Evolutionary conservation across 2,797 vertebrate species (phyloP).

Genomic region (Silurus lanzhouensis): DNA sequence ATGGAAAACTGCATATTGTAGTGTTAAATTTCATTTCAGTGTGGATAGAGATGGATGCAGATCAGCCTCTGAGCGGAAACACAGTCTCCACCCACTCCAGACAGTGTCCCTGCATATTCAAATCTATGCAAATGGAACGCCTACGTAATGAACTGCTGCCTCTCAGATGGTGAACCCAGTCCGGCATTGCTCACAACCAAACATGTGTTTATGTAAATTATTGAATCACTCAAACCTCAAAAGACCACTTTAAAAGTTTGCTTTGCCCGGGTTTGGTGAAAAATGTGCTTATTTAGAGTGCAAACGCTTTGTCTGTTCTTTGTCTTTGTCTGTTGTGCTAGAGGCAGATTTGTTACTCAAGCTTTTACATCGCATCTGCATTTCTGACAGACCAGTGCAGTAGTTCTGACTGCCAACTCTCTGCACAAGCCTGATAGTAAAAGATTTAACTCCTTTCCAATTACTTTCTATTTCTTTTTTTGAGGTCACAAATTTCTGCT

Average conservation of each 20-base stretch:
- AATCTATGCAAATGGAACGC: constrained; percentile 71
- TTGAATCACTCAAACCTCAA: constrained; percentile 52
- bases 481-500: constrained; percentile 17
- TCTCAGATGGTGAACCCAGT: constrained; percentile 62
- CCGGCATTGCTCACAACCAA: constrained; percentile 62
- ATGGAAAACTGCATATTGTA: not conserved
- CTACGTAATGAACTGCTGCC: constrained; percentile 62
- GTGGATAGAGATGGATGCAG: constrained; percentile 32
- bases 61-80: constrained; percentile 51
- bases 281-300: constrained; percentile 31
- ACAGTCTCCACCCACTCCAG: constrained; percentile 50
- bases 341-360: constrained; percentile 27
- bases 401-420: constrained; percentile 17
- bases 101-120: constrained; percentile 65
- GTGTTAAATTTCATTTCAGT: constrained; percentile 12
- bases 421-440: constrained; percentile 42
- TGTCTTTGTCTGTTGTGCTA: constrained; percentile 40
- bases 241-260: constrained; percentile 55
- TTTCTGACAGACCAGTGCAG: constrained; percentile 28
- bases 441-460: constrained; percentile 41
- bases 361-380: constrained; percentile 34
- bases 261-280: constrained; percentile 15
- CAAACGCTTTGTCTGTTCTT: constrained; percentile 42
- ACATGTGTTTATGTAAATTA: constrained; percentile 70
- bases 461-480: constrained; percentile 4